A percentile compares a stretch with the other conserved stretches of the same genome.
phyloP scores from a whole-genome alignment of 2,113 vertebrate genomes.

The Macquaria australasica region DNA sequence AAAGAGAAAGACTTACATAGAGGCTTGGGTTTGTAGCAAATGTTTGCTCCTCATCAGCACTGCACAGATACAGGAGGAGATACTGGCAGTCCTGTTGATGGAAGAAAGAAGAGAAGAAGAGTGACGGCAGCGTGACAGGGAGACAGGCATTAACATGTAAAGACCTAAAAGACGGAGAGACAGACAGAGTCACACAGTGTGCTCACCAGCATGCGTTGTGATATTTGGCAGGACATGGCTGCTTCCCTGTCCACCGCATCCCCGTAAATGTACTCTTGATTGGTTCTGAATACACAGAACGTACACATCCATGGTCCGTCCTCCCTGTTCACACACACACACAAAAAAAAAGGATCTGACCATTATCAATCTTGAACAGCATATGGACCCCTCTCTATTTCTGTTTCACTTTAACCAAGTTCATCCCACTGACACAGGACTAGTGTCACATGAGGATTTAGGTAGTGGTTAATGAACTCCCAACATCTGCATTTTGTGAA shows the following conservation, averaged over 20 bases:
- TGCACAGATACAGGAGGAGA: slow-evolving; percentile 74
- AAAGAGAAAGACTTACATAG: slow-evolving; percentile 58
- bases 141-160: background rate
- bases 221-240: slow-evolving; percentile 41
- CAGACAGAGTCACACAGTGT: background rate
- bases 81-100: slow-evolving; percentile 79
- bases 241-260: slow-evolving; percentile 6
- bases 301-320: slow-evolving; percentile 71
- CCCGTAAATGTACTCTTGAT: background rate
- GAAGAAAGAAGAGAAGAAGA: background rate
- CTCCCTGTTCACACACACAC: slow-evolving; percentile 61
- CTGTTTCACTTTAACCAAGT: background rate
- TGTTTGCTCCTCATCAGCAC: slow-evolving; percentile 56
- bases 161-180: background rate
- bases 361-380: background rate
- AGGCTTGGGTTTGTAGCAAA: slow-evolving; percentile 62
- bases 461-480: too few relatives aligned
- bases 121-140: background rate
- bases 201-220: slow-evolving; percentile 71
- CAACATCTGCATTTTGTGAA: too few relatives aligned
- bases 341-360: background rate
- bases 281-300: slow-evolving; percentile 66
- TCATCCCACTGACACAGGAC: background rate
- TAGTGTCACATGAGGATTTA: background rate
- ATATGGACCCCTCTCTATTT: too few relatives aligned